phyloP scores from a whole-genome alignment of 1,140 invertebrate genomes.

The Pseudomyrmex cubaensis region DNA sequence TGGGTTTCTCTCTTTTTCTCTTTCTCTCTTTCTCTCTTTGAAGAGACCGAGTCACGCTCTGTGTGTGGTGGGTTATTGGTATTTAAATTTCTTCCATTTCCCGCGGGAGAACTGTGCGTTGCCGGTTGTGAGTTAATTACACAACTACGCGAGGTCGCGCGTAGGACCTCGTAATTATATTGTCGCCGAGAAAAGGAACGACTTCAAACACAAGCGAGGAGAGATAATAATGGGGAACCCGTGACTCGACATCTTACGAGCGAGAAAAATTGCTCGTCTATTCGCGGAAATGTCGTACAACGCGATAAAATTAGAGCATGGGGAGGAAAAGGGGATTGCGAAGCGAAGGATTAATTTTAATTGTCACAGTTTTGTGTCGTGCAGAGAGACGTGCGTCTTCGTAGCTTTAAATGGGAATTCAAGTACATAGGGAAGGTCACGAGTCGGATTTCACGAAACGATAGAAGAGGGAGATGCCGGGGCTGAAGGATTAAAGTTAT shows the following conservation, averaged over 20 bases:
- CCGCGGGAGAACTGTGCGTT: conserved; percentile 24
- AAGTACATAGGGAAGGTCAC: conserved; percentile 22
- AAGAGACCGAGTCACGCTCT: conserved; percentile 43
- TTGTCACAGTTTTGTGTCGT: not conserved
- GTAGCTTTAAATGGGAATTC: not conserved
- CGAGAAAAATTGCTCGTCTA: conserved; percentile 7
- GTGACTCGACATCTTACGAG: not conserved
- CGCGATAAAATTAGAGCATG: not conserved
- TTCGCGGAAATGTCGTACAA: not conserved
- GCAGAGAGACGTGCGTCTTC: not conserved
- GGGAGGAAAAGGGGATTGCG: not conserved
- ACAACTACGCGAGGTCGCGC: conserved; percentile 15
- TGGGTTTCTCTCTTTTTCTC: not conserved
- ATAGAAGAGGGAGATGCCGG: too few relatives aligned
- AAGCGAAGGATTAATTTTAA: not conserved
- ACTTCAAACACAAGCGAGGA: conserved; percentile 13
- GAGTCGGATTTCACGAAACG: not conserved
- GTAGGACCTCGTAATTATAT: conserved; percentile 68
- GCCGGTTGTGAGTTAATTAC: conserved; percentile 71
- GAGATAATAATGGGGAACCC: conserved; percentile 28
- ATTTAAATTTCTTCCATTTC: conserved; percentile 76
- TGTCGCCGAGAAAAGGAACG: conserved; percentile 44
- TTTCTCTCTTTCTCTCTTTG: too few relatives aligned
- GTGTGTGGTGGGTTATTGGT: conserved; percentile 64
- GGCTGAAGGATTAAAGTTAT: conserved; percentile 25